Evolutionary conservation across 2,888 invertebrate genomes (phyloP).

Genomic region (Smittia aterrima): DNA sequence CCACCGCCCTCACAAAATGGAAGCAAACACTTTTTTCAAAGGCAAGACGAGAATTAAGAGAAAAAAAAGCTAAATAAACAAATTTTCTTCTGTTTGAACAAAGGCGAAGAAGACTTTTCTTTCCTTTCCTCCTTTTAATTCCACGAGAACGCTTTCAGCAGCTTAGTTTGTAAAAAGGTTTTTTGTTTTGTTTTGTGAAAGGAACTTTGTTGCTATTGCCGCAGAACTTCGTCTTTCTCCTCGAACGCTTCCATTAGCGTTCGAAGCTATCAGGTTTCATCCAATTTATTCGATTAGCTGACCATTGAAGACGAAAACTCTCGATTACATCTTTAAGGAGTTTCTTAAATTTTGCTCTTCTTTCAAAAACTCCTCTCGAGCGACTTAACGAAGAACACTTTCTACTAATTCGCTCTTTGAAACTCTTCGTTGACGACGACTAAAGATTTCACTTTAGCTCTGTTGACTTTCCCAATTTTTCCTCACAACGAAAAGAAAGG

Average conservation of each 20-base stretch:
- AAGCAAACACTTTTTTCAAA: background rate
- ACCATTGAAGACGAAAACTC: too few species aligned
- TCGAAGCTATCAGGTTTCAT: background rate
- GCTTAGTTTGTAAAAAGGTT: conserved; percentile 8
- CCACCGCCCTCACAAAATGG: background rate
- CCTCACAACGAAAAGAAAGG: background rate
- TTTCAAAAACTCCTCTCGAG: too few species aligned
- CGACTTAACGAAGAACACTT: too few species aligned
- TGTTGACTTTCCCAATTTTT: background rate
- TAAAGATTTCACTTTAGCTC: too few species aligned
- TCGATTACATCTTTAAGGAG: too few species aligned
- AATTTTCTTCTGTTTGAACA: conserved; percentile 11
- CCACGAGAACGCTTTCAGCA: conserved; percentile 7
- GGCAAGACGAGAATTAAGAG: background rate
- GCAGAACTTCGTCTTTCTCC: background rate
- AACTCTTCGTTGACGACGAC: too few species aligned
- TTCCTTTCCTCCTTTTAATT: background rate
- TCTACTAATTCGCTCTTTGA: too few species aligned
- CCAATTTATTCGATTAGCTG: background rate
- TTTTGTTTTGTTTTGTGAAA: background rate
- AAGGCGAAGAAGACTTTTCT: background rate
- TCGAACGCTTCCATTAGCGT: background rate
- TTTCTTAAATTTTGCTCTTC: too few species aligned
- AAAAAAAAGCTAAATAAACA: conserved; percentile 4
- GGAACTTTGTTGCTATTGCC: background rate